Evolutionary conservation across 2,113 vertebrate genomes (phyloP).

Genomic region (Saguinus imperator): DNA sequence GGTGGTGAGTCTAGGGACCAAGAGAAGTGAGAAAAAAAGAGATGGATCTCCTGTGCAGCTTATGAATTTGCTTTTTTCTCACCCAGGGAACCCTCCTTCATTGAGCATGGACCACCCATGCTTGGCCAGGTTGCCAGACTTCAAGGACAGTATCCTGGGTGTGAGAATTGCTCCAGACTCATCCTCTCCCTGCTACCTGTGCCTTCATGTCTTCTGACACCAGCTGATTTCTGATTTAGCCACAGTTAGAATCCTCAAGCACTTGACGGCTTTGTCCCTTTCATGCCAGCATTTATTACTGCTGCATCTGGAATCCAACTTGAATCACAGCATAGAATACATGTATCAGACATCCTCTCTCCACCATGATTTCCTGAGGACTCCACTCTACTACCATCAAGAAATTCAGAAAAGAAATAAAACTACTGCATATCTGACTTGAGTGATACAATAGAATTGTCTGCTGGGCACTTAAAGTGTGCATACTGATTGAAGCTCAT

Average conservation of each 20-base stretch:
- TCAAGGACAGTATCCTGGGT: background rate
- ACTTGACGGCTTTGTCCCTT: background rate
- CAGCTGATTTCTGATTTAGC: background rate
- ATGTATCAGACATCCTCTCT: background rate
- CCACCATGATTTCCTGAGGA: background rate
- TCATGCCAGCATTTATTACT: background rate
- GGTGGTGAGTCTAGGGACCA: background rate
- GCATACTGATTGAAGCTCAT: background rate
- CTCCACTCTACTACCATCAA: no score
- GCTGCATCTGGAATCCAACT: background rate
- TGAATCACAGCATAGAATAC: background rate
- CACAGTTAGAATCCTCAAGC: no score
- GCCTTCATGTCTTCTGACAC: background rate
- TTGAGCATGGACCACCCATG: rapidly evolving
- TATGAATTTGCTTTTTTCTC: background rate
- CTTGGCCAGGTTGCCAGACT: background rate
- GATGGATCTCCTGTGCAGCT: background rate
- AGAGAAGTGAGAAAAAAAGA: background rate
- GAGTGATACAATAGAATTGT: background rate
- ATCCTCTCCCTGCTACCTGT: no score
- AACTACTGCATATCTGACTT: background rate
- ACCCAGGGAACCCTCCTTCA: background rate
- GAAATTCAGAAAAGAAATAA: background rate
- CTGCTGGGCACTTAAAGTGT: background rate
- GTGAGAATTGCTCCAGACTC: background rate